These are phyloP conservation scores for Sturnira hondurensis DNA, from an alignment of 2,113 vertebrate species.

Conservation along the genomic window DNA sequence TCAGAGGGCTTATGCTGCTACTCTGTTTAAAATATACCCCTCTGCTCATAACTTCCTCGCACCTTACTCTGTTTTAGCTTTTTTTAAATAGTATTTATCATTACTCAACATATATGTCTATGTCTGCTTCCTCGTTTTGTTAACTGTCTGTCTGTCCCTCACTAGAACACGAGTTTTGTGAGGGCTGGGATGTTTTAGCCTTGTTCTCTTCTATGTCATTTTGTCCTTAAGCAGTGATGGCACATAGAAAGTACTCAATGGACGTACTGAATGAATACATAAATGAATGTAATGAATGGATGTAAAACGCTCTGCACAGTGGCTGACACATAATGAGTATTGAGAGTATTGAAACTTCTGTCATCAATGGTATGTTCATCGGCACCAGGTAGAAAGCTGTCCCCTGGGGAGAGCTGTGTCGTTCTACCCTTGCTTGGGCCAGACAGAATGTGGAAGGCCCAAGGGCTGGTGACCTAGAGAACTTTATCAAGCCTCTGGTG, in stretches of 20 bases:
- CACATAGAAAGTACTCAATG: background rate
- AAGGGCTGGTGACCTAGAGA: background rate
- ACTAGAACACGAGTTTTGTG: background rate
- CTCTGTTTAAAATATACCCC: background rate
- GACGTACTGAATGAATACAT: background rate
- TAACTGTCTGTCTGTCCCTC: background rate
- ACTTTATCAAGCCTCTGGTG: background rate
- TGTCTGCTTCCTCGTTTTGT: background rate
- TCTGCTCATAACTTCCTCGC: background rate
- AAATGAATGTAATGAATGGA: background rate
- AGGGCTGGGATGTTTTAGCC: background rate
- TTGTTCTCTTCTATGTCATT: background rate
- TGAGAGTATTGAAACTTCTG: background rate
- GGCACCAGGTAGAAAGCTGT: background rate
- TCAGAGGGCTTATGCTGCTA: background rate
- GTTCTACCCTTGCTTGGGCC: background rate
- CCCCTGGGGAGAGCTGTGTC: background rate
- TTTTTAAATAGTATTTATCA: background rate
- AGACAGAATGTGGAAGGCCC: background rate
- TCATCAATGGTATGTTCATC: background rate
- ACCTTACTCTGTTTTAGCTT: background rate
- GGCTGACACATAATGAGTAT: background rate
- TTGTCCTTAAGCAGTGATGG: background rate
- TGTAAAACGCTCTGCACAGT: background rate
- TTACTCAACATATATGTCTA: background rate